Evolutionary conservation across 2,113 vertebrate species (phyloP).

Genomic region (Myrmecophaga tridactyla): DNA sequence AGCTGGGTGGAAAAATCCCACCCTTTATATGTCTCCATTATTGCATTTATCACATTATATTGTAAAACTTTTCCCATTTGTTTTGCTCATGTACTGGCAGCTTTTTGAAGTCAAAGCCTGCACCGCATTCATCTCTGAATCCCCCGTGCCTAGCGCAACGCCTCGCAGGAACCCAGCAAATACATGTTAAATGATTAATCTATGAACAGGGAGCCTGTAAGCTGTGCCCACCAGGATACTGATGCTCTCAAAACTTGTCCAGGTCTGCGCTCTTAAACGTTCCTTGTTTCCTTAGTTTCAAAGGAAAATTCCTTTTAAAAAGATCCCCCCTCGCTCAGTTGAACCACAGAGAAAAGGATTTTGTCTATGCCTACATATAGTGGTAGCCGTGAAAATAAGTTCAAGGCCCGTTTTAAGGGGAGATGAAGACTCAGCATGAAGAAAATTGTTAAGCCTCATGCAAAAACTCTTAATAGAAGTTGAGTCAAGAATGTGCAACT

Average conservation of each 20-base stretch:
- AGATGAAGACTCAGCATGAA: background rate
- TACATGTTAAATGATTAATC: background rate
- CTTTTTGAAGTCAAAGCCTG: background rate
- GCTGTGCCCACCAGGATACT: background rate
- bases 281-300: slow-evolving; percentile 40
- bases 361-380: background rate
- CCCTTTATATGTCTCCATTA: background rate
- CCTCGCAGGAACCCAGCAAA: background rate
- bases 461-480: background rate
- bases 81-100: background rate
- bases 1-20: background rate
- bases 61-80: background rate
- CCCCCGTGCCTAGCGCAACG: background rate
- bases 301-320: background rate
- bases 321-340: background rate
- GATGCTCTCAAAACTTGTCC: background rate
- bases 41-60: background rate
- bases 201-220: background rate
- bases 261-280: background rate
- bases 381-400: background rate
- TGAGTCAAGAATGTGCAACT: background rate
- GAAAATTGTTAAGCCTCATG: background rate
- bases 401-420: background rate
- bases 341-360: background rate
- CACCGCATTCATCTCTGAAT: background rate